Evolutionary conservation across 2,888 invertebrate genomes (phyloP), one percentile per base, ranked within the genome.

Genomic region (Hirtodrosophila histrioides): DNA sequence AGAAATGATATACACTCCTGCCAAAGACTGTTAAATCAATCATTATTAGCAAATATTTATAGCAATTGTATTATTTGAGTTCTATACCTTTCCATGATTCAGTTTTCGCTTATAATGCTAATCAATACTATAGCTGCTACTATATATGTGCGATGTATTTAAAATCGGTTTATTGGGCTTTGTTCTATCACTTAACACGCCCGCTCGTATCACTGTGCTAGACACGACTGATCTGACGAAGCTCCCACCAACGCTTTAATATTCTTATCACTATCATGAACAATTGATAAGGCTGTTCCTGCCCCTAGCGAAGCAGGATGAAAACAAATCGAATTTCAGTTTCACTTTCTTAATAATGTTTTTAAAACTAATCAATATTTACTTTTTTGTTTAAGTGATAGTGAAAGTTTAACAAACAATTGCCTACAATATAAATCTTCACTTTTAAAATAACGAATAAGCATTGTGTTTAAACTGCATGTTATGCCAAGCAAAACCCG

Each of bases 1-100:
- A 89, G 60, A 53, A 91, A 82, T 6, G 88, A 89, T 54, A 84
- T 75, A 12, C 86, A 69, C 78, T 90, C 88, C 71, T 85, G 87
- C 73, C 90, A 78, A 45, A 91, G 75, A 75, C 91, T 91, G 11
- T 63, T 87, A 50, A 37, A 39, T 7, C 2, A 6, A 5, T 27
- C 12, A 53, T n/a, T 43, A 29, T 62, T 49, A 31, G 17, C 29
- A 46, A 27, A 5, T 5, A 45, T 10, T 0, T 5, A 8, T 31
- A 7, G 9, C 7, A 37, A 2, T 7, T 44, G 9, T 12, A 6
- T 23, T 7, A 23, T 5, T 1, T 10, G 3, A 8, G 24, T 8
- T 7, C 35, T 43, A 41, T 73, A 74, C 78, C 73, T 74, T 57
- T 72, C 73, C 73, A 74, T 73, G 37, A 45, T 58, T 67, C 1